Base-by-base conservation (phyloP, 2,113 vertebrate genomes). In the Smithornis capensis region DNA sequence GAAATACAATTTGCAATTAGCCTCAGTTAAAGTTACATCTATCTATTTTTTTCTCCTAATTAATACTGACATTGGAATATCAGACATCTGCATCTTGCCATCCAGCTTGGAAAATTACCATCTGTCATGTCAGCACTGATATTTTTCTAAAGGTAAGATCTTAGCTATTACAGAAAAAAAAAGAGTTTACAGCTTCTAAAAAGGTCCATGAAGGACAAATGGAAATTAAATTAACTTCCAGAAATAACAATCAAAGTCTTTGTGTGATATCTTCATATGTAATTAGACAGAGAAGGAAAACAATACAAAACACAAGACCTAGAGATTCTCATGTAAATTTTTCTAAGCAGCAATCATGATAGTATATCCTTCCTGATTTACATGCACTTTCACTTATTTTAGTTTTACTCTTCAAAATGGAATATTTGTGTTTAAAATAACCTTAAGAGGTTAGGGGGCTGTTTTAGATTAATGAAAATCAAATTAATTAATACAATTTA, bases 391-490 rank as follows among this genome's bases (percentile, higher is more conserved):
- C 7, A 60, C 38, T 83, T 87, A n/a, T 45, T 81, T 76, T 68
- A 49, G 25, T 63, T 80, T 87, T 21, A 55, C 50, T n/a, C 45
- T 25, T 80, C 22, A 77, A 19, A 77, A 68, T 24, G 45, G 19
- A 81, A 21, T 53, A 91, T 42, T 19, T 70, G 9, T 49, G 10
- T 76, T 75, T 53, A 79, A 67, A 92, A 83, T 45, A 53, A 55
- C 10, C 7, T 5, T 12, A 40, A 10, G 2, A 3, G 3, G 2
- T 15, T 37, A 4, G 13, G 3, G 4, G 6, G 4, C 1, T 40
- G 8, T 5, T 84, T 68, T 55, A 40, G 7, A 60, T 59, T n/a
- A 74, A 47, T 35, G 3, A 92, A 89, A 83, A 75, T 35, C 2
- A 57, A 63, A 53, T 33, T 57, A 14, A 56, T 47, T 31, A 42